Base-by-base conservation (phyloP, 2,797 vertebrate genomes). In the Microctenopoma stevenorrisi region DNA sequence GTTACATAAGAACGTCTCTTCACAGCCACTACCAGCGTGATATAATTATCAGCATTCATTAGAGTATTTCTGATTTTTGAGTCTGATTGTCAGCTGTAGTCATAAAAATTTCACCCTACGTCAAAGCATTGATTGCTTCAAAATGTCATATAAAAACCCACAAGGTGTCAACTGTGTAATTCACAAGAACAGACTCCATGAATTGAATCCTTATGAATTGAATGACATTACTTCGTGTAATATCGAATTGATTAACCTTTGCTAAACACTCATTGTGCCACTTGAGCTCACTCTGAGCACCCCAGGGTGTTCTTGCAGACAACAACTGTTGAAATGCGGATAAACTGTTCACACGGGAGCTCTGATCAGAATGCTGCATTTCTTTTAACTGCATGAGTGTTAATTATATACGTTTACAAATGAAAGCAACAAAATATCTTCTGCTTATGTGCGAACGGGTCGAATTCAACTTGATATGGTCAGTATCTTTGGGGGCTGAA, bases 101-200 rank as follows among this genome's bases (percentile, higher is more conserved):
- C 12, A 46, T 52, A 48, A 30, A 56, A 50, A 47, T 67, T 55
- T 30, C 7, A 49, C 33, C 8, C 2, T 4, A 12, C 9, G 8
- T 49, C 60, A 54, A 70, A 54, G 22, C 14, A 78, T 30, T 5
- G 64, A 65, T 51, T 28, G 3, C 12, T 55, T 57, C 25, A 5
- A 72, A 79, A 72, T 76, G 76, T 66, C 64, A 75, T 46, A 69
- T 62, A 33, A 1, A 68, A 62, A 68, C 61, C 54, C 40, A 42
- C 55, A 14, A 42, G 30, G 13, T 37, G 35, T n/a, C 13, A 28
- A 71, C 28, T 61, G 71, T 63, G 22, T 60, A 46, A 54, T 68
- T 75, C 33, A 44, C 28, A 49, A 48, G 65, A 67, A 52, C 56
- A n/a, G 44, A 35, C 53, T 53, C 9, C 6, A 9, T 52, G 59